Evolutionary conservation across 2,113 vertebrate species (phyloP).

Genomic region (Pelmatolapia mariae): DNA sequence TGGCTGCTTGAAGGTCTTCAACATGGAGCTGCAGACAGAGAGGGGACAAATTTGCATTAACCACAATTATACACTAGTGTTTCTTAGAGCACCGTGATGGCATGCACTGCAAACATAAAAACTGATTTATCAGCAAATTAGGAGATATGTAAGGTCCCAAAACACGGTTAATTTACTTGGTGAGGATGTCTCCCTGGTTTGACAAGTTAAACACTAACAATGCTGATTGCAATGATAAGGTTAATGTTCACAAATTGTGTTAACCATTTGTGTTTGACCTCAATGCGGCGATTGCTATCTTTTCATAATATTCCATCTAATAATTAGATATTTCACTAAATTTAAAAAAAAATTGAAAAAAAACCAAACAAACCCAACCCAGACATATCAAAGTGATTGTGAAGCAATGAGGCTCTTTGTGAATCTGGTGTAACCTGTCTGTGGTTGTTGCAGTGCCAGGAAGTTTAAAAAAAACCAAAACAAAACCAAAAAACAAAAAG

Average conservation of each 20-base stretch:
- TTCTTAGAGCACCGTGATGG: neutral
- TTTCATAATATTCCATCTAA: neutral
- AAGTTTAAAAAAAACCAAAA: neutral
- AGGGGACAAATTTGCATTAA: neutral
- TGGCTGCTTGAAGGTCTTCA: slow-evolving; percentile 80
- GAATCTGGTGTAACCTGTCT: neutral
- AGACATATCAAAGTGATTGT: too few relatives aligned
- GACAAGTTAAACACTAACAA: neutral
- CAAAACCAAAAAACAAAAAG: neutral
- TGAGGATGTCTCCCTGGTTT: neutral
- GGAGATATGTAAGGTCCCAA: neutral
- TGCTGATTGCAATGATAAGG: neutral
- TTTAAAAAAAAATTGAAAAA: rapidly evolving
- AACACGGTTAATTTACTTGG: neutral
- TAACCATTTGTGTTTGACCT: neutral
- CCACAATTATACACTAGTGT: neutral
- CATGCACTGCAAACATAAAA: neutral
- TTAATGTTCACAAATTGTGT: neutral
- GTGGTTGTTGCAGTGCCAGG: neutral
- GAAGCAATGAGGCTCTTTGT: neutral
- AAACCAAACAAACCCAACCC: too few relatives aligned
- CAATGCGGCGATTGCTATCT: rapidly evolving
- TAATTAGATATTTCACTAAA: neutral
- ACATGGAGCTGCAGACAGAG: slow-evolving; percentile 78
- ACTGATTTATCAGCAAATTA: neutral